Conservation (phyloP, 2,113 vertebrate species). For the Nanorana parkeri region DNA sequence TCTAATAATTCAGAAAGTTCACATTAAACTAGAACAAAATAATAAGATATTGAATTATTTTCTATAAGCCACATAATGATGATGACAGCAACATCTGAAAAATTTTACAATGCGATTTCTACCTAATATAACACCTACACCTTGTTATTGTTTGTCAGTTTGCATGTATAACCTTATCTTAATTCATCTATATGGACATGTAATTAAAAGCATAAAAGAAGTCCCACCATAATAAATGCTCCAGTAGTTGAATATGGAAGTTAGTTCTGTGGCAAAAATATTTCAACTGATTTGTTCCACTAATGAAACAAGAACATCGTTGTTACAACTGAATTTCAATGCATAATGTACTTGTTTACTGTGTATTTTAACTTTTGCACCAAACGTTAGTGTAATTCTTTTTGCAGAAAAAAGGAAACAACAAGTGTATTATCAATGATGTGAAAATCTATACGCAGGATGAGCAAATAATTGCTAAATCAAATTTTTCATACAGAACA, state of each 20-base stretch:
- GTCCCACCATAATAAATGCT: background rate
- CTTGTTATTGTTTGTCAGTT: slow-evolving; percentile 13
- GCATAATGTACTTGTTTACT: background rate
- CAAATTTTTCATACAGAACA: no score
- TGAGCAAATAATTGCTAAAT: no score
- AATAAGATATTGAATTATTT: slow-evolving; percentile 46
- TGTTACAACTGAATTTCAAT: background rate
- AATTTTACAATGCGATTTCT: slow-evolving; percentile 15
- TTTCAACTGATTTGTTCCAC: background rate
- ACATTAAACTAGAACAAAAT: slow-evolving; percentile 4
- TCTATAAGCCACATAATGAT: slow-evolving; percentile 29
- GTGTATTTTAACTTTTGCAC: background rate
- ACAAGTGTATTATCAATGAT: no score
- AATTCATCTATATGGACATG: slow-evolving; percentile 11
- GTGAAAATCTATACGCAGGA: no score
- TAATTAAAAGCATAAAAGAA: background rate
- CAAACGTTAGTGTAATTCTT: background rate
- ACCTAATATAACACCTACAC: background rate
- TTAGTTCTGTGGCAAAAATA: background rate
- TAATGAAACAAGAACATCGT: slow-evolving; percentile 6
- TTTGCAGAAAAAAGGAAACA: background rate
- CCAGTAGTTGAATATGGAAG: background rate
- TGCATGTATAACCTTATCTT: background rate
- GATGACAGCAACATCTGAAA: slow-evolving; percentile 5
- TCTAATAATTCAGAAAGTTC: slow-evolving; percentile 39